These are phyloP conservation scores for Petrocephalus zakoni DNA, from an alignment of 2,113 vertebrate species.

Conservation along the genomic window DNA sequence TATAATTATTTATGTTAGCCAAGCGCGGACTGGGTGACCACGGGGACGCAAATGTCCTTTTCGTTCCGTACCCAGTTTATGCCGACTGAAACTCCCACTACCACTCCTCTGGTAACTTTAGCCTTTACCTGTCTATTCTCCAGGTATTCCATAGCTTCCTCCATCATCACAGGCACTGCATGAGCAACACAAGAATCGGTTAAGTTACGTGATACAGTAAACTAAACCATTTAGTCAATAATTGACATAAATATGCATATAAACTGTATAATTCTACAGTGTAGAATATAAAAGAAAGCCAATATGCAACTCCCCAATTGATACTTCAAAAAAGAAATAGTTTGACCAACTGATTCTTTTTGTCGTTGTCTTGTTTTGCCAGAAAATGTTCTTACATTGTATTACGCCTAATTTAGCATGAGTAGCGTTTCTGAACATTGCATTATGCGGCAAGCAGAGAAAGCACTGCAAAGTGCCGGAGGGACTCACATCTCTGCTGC, in stretches of 20 bases:
- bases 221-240: not conserved
- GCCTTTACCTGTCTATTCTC: slow-evolving; percentile 80
- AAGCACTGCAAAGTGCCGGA: not conserved
- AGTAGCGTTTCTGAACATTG: not conserved
- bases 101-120: not conserved
- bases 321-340: not conserved
- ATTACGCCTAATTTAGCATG: not conserved
- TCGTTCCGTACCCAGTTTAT: not conserved
- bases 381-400: not conserved
- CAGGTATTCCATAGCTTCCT: slow-evolving; percentile 86
- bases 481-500: slow-evolving; percentile 66
- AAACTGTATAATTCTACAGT: not conserved
- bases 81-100: not conserved
- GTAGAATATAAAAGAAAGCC: not conserved
- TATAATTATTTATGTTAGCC: too few relatives aligned
- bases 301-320: not conserved
- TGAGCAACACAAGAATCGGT: slow-evolving; percentile 22
- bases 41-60: not conserved
- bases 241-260: not conserved
- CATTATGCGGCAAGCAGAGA: not conserved
- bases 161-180: slow-evolving; percentile 92
- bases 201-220: not conserved
- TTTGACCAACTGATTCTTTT: not conserved
- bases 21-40: too few relatives aligned
- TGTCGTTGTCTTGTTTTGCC: not conserved